Base-by-base conservation (phyloP, 2,797 vertebrate genomes). In the Cetoscarus ocellatus region DNA sequence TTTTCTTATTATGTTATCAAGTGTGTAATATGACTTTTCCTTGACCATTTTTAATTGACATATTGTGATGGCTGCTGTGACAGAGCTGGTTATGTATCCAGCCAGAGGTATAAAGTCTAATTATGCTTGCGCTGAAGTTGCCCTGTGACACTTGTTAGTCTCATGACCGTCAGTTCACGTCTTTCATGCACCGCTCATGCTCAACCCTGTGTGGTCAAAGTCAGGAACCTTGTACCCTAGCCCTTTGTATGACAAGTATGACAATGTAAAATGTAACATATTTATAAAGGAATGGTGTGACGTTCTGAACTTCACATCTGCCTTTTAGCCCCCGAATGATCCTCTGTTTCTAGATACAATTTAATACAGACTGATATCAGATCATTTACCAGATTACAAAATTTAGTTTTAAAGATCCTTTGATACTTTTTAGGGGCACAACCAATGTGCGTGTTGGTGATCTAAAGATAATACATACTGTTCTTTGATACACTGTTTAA, bases 141-240 rank as follows among this genome's bases (percentile, higher is more conserved):
- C 17, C 48, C 58, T 38, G n/a, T 69, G 51, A 39, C 55, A 61
- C 61, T 45, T 53, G 6, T 39, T 38, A 6, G 47, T 54, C 50
- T 66, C 52, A 36, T 72, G 36, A 62, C 61, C 15, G 12, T 77
- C 67, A 43, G 56, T 63, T 67, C 56, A 53, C 9, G 39, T 50
- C 68, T 74, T 56, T 77, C 55, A 63, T 42, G 57, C 49, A 38
- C 27, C 38, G 6, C 45, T 35, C 0, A 7, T 39, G 55, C 75
- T 27, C 7, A 36, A 53, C 40, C 50, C 19, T 53, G 17, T 53
- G 11, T 49, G 43, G 70, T 27, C 53, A 55, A 56, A 39, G 64
- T 80, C 60, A 64, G 42, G 38, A 61, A 38, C 47, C 38, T 12
- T 40, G 64, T 19, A 51, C 48, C 51, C 45, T 51, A 10, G 48